Percentiles rank a stretch among this genome's conserved stretches.
These are phyloP conservation scores for Coptotermes formosanus DNA, from an alignment of 1,140 invertebrate genomes.

Conservation along the genomic window DNA sequence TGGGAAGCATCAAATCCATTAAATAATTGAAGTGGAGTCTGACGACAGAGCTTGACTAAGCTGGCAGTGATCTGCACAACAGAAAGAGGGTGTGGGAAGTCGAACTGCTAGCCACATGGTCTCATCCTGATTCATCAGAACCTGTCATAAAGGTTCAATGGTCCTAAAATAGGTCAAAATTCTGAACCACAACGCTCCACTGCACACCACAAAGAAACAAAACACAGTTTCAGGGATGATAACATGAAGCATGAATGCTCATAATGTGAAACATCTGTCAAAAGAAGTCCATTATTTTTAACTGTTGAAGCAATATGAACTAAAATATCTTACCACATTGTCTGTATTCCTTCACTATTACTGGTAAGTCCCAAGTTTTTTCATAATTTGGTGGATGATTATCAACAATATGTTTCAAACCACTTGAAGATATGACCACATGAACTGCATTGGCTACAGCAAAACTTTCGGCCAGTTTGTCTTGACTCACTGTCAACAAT, in stretches of 20 bases:
- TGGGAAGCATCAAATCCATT: too few species aligned
- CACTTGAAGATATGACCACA: conserved; percentile 51
- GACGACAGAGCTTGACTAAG: too few species aligned
- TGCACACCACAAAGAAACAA: conserved; percentile 29
- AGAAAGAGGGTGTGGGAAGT: too few species aligned
- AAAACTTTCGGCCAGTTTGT: conserved; percentile 46
- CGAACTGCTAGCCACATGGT: too few species aligned
- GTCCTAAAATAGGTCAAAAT: too few species aligned
- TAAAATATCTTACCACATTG: conserved; percentile 15
- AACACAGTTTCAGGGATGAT: not conserved
- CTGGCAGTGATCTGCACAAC: too few species aligned
- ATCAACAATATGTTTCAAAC: conserved; percentile 47
- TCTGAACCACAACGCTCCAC: too few species aligned
- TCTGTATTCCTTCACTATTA: conserved; percentile 45
- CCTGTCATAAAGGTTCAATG: too few species aligned
- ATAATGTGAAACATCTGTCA: not conserved
- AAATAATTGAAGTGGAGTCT: too few species aligned
- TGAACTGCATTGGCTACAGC: conserved; percentile 44
- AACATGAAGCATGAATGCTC: not conserved
- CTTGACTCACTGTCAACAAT: conserved; percentile 43
- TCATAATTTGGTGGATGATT: conserved; percentile 42
- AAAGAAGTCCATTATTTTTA: too few species aligned
- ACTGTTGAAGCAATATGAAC: not conserved
- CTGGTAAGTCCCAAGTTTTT: conserved; percentile 48
- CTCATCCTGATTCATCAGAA: too few species aligned